Evolutionary conservation across 2,113 vertebrate genomes (phyloP), one percentile per base, ranked within the genome.

Genomic region (Petrocephalus zakoni): DNA sequence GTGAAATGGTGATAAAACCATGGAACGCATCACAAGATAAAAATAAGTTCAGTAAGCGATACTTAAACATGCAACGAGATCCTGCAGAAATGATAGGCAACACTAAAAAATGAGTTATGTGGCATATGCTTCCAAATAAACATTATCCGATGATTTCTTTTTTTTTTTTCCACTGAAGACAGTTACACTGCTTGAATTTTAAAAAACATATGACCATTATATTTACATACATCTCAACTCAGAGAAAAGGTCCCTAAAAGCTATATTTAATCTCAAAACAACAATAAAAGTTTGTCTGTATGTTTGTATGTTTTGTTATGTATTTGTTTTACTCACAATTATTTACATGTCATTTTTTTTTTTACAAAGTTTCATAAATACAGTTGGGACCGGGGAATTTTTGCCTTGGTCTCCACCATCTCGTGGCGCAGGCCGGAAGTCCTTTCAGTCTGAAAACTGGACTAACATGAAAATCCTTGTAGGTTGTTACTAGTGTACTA

Each of bases 171-270:
- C 91, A 56, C 91, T 94, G 93, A 93, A 90, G 93, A 91, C 93
- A 89, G 95, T 90, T 87, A 91, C 91, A 92, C 92, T 92, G 92
- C 91, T 90, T 91, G 81, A 88, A 81, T 86, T 82, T 82, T 92
- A 93, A 94, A 95, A 93, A 93, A 93, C 94, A 90, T 91, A 90
- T 92, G 95, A 94, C 90, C 93, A 93, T 94, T 94, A 96, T 96
- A 96, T 97, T 96, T 97, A 98, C 96, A 97, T 91, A 94, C 95
- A 96, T 91, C 92, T 94, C 93, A 96, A 96, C 95, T 93, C 34
- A 78, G 34, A 78, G 94, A 96, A 96, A 94, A 95, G 93, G 21
- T 95, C 91, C 93, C 94, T 95, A 96, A 95, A 96, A 96, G 94
- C 94, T 94, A 93, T 95, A 94, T 95, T 94, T 93, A 94, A 95